Evolutionary conservation across 2,888 invertebrate species (phyloP).

Genomic region (Diarsia mendica): DNA sequence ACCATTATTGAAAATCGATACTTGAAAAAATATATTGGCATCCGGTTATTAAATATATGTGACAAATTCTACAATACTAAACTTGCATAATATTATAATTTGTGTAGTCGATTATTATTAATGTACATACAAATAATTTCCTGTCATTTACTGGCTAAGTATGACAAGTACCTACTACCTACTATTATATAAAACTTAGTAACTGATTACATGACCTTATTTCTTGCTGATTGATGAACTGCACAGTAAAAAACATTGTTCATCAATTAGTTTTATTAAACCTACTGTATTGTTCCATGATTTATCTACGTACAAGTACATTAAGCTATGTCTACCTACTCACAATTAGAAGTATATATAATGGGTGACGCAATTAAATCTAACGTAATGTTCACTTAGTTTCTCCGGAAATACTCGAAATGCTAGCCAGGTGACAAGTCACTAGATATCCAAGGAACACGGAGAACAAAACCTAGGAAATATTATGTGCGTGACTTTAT

Average conservation of each 20-base stretch:
- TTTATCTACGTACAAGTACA: slow-evolving; percentile 24
- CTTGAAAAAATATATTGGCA: slow-evolving; percentile 11
- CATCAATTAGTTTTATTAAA: slow-evolving; percentile 38
- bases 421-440: slow-evolving; percentile 53
- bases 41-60: slow-evolving; percentile 33
- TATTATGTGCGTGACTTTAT: slow-evolving; percentile 57
- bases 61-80: slow-evolving; percentile 41
- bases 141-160: slow-evolving; percentile 50
- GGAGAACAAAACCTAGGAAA: slow-evolving; percentile 60
- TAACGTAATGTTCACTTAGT: slow-evolving; percentile 49
- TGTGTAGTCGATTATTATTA: slow-evolving; percentile 39
- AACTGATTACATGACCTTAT: slow-evolving; percentile 53
- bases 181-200: slow-evolving; percentile 55
- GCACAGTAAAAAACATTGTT: slow-evolving; percentile 24
- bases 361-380: slow-evolving; percentile 53
- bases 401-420: slow-evolving; percentile 59
- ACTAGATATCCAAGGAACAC: slow-evolving; percentile 52
- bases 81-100: slow-evolving; percentile 27
- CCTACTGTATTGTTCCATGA: slow-evolving; percentile 39
- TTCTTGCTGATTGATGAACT: slow-evolving; percentile 54
- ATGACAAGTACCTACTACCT: slow-evolving; percentile 10
- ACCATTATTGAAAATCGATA: slow-evolving; percentile 6
- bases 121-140: slow-evolving; percentile 58
- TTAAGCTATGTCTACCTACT: slow-evolving; percentile 9
- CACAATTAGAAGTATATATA: slow-evolving; percentile 29